A percentile compares a stretch with the other conserved stretches of the same genome.
Conservation (phyloP, 2,113 vertebrate species). For the Cottus gobio region DNA sequence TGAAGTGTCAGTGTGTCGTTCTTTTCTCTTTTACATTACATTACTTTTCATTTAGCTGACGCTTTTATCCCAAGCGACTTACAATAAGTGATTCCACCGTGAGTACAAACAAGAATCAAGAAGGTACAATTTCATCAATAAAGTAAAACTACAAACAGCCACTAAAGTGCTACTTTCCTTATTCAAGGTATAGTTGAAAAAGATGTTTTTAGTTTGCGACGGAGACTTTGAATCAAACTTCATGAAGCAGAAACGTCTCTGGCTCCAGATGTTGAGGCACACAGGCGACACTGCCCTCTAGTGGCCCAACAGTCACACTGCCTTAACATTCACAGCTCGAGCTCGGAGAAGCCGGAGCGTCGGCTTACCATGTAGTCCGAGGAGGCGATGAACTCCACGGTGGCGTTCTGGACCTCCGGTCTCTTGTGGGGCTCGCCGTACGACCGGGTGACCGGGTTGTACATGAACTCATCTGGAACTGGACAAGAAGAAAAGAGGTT, state of each 20-base stretch:
- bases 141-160: too few species aligned
- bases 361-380: constrained; percentile 96
- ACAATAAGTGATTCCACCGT: too few species aligned
- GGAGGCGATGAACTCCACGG: constrained; percentile 97
- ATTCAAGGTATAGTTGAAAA: too few species aligned
- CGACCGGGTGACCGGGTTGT: constrained; percentile 95
- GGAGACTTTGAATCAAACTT: background rate
- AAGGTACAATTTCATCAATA: too few species aligned
- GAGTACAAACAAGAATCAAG: too few species aligned
- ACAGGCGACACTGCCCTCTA: constrained; percentile 35
- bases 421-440: constrained; percentile 98
- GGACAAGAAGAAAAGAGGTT: background rate
- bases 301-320: constrained; percentile 27
- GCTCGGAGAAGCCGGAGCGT: too few species aligned
- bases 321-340: background rate
- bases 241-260: too few species aligned
- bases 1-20: background rate
- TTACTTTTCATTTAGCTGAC: too few species aligned
- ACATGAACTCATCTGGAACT: constrained; percentile 99
- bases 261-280: background rate
- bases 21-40: background rate
- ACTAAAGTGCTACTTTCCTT: too few species aligned
- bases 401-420: constrained; percentile 97
- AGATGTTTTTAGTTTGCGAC: too few species aligned
- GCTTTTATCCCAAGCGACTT: too few species aligned